phyloP scores from a whole-genome alignment of 2,113 vertebrate species.

The Poeciliopsis prolifica region DNA sequence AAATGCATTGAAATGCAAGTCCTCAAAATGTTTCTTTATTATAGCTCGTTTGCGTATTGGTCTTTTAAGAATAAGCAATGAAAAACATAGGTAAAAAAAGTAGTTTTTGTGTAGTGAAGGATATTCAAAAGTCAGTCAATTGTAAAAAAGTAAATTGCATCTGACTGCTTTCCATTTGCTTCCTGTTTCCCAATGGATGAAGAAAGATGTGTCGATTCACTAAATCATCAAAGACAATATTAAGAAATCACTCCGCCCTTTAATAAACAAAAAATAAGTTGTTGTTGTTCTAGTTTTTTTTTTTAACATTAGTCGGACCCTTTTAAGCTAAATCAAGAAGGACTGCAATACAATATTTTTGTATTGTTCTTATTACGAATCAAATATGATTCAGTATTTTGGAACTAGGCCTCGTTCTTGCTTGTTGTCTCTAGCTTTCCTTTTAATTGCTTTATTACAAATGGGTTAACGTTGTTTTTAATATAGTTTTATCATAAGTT shows the following conservation, averaged over 20 bases:
- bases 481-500: constrained; percentile 48
- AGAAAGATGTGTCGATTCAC: constrained; percentile 50
- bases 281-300: constrained; percentile 4
- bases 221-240: constrained; percentile 52
- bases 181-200: constrained; percentile 34
- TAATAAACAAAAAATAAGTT: constrained; percentile 6
- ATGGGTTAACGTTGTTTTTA: constrained; percentile 33
- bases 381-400: constrained; percentile 10
- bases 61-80: no score
- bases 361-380: neutral
- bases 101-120: no score
- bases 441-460: constrained; percentile 33
- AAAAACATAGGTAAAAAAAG: no score
- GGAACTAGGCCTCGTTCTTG: neutral
- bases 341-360: neutral
- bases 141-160: constrained; percentile 51
- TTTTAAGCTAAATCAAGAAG: neutral
- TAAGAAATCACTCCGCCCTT: constrained; percentile 30
- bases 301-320: neutral
- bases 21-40: no score
- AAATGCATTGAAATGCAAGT: no score
- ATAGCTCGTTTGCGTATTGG: no score
- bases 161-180: constrained; percentile 39
- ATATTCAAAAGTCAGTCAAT: no score
- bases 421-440: constrained; percentile 14